Conservation (phyloP, 2,797 vertebrate genomes). For the Cygnus olor region DNA sequence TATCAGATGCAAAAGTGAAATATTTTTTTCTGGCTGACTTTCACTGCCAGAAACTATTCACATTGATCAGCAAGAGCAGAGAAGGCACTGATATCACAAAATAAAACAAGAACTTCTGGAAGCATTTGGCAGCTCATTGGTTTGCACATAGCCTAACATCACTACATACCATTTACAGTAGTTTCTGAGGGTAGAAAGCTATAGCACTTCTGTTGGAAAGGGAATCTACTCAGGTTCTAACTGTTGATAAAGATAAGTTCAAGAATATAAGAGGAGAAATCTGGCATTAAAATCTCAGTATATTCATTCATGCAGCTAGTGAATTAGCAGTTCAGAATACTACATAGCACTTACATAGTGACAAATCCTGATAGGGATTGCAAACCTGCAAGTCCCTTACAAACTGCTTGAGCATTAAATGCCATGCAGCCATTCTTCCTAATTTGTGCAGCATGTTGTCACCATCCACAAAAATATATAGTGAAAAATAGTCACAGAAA, state of each 20-base stretch:
- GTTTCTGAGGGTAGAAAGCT: constrained; percentile 42
- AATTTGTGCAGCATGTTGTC: neutral
- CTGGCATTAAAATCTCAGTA: neutral
- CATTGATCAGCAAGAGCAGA: constrained; percentile 10
- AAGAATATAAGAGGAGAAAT: constrained; percentile 25
- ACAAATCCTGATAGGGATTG: neutral
- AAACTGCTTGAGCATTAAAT: neutral
- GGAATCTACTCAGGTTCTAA: constrained; percentile 29
- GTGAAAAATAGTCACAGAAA: neutral
- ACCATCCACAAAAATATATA: neutral
- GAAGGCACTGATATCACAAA: constrained; percentile 29
- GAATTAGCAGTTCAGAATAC: neutral
- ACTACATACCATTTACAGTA: neutral
- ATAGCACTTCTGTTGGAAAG: neutral
- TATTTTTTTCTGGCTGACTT: neutral
- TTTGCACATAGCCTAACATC: constrained; percentile 11
- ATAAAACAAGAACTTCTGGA: constrained; percentile 51
- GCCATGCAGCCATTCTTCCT: neutral
- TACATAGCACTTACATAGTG: neutral
- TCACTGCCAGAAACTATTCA: neutral
- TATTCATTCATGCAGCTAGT: neutral
- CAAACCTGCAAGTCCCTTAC: neutral
- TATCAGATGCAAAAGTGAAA: constrained; percentile 51
- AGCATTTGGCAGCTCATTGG: constrained; percentile 43
- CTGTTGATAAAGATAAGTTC: constrained; percentile 7